A percentile compares a stretch with the other conserved stretches of the same genome.
Conservation (phyloP, 2,888 invertebrate species). For the Torymus auratus region DNA sequence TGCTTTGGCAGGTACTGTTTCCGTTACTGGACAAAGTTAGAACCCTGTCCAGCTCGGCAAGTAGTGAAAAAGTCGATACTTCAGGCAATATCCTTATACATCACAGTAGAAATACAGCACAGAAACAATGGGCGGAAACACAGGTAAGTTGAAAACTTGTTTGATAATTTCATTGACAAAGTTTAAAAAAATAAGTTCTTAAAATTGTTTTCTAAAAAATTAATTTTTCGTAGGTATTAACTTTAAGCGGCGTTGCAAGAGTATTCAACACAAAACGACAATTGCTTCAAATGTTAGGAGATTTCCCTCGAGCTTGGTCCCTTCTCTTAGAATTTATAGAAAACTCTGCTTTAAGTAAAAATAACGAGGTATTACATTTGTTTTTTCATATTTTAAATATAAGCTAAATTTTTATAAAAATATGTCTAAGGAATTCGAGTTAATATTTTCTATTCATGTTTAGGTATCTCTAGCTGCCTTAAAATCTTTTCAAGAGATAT, state of each 20-base stretch:
- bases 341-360: slow-evolving; percentile 92
- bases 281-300: slow-evolving; percentile 88
- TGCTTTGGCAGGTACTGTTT: slow-evolving; percentile 96
- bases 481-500: slow-evolving; percentile 97
- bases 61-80: slow-evolving; percentile 89
- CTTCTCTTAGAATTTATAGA: slow-evolving; percentile 95
- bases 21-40: slow-evolving; percentile 95
- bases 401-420: no score
- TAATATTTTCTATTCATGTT: background rate
- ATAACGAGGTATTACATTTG: slow-evolving; percentile 85
- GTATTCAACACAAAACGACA: slow-evolving; percentile 95
- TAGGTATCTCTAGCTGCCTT: slow-evolving; percentile 94
- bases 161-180: background rate
- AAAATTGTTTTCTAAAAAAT: no score
- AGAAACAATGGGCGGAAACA: slow-evolving; percentile 99
- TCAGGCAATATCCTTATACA: slow-evolving; percentile 97
- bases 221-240: slow-evolving; percentile 81
- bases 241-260: slow-evolving; percentile 93
- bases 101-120: slow-evolving; percentile 98
- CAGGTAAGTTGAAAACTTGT: slow-evolving; percentile 79
- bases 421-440: no score
- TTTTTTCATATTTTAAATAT: no score
- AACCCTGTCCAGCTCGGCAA: slow-evolving; percentile 83
- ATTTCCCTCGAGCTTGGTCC: slow-evolving; percentile 96
- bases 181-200: no score